These are phyloP conservation scores for Rhinolophus sinicus DNA, from an alignment of 2,113 vertebrate species.

Conservation along the genomic window DNA sequence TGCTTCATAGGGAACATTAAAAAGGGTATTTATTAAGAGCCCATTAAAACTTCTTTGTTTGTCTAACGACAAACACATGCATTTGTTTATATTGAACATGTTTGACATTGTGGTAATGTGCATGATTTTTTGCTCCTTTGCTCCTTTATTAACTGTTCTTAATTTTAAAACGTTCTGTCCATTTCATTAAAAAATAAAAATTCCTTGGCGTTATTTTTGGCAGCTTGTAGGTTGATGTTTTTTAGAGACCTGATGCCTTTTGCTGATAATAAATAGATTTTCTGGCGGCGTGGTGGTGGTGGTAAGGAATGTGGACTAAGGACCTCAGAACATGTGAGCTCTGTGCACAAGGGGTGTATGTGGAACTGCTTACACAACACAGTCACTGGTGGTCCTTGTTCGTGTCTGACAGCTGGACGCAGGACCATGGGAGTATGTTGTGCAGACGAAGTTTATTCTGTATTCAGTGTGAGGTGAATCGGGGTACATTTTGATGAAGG, in stretches of 20 bases:
- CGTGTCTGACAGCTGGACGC: not conserved
- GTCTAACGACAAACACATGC: not conserved
- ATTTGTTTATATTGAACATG: not conserved
- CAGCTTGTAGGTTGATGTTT: not conserved
- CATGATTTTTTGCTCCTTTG: not conserved
- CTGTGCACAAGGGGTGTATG: not conserved
- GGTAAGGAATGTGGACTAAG: no score
- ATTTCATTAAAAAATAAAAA: not conserved
- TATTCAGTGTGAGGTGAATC: constrained; percentile 26
- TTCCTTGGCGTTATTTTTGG: not conserved
- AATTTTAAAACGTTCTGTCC: not conserved
- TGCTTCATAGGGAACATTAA: not conserved
- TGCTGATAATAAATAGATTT: not conserved
- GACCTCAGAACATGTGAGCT: accelerated
- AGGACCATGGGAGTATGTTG: not conserved
- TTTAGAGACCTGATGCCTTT: not conserved
- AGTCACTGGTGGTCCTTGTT: not conserved
- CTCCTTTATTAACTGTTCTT: not conserved
- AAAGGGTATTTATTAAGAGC: not conserved
- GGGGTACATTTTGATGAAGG: not conserved
- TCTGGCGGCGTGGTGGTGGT: not conserved
- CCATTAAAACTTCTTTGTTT: not conserved
- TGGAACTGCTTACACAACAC: not conserved
- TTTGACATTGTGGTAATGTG: not conserved
- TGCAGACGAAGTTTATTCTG: not conserved